These are phyloP conservation scores for Nothobranchius kuhntae DNA, from an alignment of 2,113 vertebrate genomes.

Conservation along the genomic window DNA sequence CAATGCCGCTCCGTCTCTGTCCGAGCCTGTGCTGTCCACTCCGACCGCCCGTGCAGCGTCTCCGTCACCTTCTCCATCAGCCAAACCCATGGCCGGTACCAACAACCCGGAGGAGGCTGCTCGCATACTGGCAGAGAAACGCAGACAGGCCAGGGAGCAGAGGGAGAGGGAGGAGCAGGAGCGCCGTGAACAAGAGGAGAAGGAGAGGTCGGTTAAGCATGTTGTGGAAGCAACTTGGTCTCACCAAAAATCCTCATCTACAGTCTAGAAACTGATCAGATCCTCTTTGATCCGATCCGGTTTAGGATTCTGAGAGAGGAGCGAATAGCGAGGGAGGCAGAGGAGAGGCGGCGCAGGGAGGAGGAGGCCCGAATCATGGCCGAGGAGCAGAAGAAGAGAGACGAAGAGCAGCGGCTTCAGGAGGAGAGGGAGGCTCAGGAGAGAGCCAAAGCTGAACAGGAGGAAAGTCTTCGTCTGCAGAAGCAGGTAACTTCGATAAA, in stretches of 20 bases:
- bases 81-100: slow-evolving; percentile 89
- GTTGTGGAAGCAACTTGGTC: too few relatives aligned
- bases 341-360: slow-evolving; percentile 81
- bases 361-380: slow-evolving; percentile 79
- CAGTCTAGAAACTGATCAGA: too few relatives aligned
- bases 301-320: slow-evolving; percentile 83
- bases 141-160: slow-evolving; percentile 91
- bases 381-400: slow-evolving; percentile 78
- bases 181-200: slow-evolving; percentile 85
- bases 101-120: slow-evolving; percentile 90
- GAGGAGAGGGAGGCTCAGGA: slow-evolving; percentile 79
- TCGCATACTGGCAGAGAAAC: slow-evolving; percentile 89
- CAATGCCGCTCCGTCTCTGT: slow-evolving; percentile 22
- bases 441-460: slow-evolving; percentile 83
- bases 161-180: slow-evolving; percentile 90
- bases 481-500: slow-evolving; percentile 82
- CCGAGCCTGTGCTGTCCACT: slow-evolving; percentile 22
- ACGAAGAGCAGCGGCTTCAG: slow-evolving; percentile 72
- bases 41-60: slow-evolving; percentile 29
- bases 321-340: slow-evolving; percentile 79
- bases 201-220: slow-evolving; percentile 82
- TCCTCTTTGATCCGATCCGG: background rate
- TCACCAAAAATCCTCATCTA: background rate
- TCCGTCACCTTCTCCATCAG: slow-evolving; percentile 63
- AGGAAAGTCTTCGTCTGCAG: slow-evolving; percentile 88